A percentile compares a stretch with the other conserved stretches of the same genome.
These are phyloP conservation scores for Ciconia stormi DNA, from an alignment of 2,113 vertebrate genomes.

Conservation along the genomic window DNA sequence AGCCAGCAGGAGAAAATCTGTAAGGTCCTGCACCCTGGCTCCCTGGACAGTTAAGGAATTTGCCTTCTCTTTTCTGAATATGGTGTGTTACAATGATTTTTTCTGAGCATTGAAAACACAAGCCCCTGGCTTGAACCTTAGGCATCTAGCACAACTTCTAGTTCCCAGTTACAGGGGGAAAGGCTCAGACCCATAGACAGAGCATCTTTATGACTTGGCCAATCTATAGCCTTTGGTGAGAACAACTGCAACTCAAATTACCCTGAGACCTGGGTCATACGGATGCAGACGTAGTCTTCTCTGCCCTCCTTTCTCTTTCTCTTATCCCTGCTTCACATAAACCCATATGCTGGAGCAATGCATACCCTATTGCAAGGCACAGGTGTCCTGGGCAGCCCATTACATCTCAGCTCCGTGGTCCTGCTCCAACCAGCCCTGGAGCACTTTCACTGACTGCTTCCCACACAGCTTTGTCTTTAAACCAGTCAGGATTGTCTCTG, in stretches of 20 bases:
- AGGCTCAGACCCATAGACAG: neutral
- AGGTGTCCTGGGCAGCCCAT: neutral
- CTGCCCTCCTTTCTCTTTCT: neutral
- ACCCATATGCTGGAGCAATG: neutral
- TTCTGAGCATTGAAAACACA: neutral
- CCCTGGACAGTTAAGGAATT: neutral
- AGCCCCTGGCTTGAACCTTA: neutral
- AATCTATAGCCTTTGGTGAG: neutral
- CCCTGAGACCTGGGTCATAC: neutral
- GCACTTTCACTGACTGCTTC: neutral
- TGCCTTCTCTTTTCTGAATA: neutral
- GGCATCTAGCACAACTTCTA: neutral
- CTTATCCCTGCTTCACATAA: neutral
- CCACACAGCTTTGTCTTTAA: neutral
- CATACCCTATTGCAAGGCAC: neutral
- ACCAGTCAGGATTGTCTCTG: neutral
- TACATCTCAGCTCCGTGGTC: neutral
- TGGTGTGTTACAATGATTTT: neutral
- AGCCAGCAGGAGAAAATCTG: neutral
- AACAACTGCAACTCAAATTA: neutral
- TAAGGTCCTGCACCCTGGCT: neutral
- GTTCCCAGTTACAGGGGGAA: neutral
- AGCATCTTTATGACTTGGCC: neutral
- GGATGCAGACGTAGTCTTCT: neutral
- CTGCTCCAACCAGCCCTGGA: neutral